Base-by-base conservation (phyloP, 1,140 invertebrate genomes). In the Caenorhabditis tropicalis region DNA sequence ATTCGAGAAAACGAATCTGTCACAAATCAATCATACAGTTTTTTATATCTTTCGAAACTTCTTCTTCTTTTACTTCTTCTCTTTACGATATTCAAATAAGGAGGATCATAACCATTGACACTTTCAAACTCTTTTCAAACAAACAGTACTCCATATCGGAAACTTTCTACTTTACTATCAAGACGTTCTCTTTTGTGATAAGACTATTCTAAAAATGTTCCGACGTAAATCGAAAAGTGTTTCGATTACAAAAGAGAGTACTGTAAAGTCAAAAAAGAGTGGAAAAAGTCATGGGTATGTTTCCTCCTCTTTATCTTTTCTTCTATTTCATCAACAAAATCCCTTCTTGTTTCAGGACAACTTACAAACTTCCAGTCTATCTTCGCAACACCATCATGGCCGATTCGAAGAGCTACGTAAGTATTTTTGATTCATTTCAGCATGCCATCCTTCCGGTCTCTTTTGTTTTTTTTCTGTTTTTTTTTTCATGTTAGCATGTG, bases 11-110 rank as follows among this genome's bases (percentile, higher is more conserved):
- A 51, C 3, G 49, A 19, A 33, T 74, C 65, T 74, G 65, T 39
- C 33, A 74, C 65, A 74, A 74, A 43, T 74, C 65, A 74, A 74
- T 74, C 65, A 43, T 74, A 74, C 65, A 5, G 43, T 74, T 74
- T 81, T 81, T 56, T 81, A 12, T 56, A 15, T 27, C 31, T 31
- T 29, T 27, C 31, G 27, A 81, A 36, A 53, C 79, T 53, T 19
- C 46, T 56, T 43, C 36, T 19, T 33, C 27, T 27, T 24, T 19
- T 39, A 24, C 31, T 74, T 74, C 65, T 74, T 24, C n/a, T 74
- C 5, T 81, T 56, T 56, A 81, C 21, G 46, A 49, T 49, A 33
- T 81, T 51, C 46, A 81, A 56, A 56, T 31, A 56, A 31, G 16
- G 29, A 7, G 12, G 51, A 56, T 81, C 16, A 51, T 51, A 56